phyloP scores from a whole-genome alignment of 2,888 invertebrate species.

The Coecobrya sp. region DNA sequence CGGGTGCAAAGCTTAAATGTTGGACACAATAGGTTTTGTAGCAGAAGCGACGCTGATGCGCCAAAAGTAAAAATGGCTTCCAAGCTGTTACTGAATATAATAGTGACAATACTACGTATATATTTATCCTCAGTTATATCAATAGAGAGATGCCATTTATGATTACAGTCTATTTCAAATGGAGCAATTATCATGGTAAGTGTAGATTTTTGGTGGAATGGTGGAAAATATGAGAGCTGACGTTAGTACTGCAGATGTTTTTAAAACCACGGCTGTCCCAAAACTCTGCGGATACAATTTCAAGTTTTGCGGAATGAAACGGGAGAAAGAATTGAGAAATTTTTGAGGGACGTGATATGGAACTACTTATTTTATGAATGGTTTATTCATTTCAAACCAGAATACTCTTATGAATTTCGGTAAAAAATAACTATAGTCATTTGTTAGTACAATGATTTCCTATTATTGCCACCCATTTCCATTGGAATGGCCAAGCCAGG shows the following conservation, averaged over 20 bases:
- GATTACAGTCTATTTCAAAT: not conserved
- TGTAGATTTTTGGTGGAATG: not conserved
- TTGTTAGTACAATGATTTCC: not conserved
- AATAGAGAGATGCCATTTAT: not conserved
- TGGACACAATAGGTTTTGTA: not conserved
- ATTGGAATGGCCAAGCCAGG: not conserved
- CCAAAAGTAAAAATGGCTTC: not conserved
- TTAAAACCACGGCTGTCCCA: not conserved
- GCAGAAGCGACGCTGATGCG: too few relatives aligned
- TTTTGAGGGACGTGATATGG: too few relatives aligned
- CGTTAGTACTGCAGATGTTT: not conserved
- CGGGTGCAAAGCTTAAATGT: not conserved
- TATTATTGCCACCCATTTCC: slow-evolving; percentile 16
- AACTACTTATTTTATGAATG: not conserved
- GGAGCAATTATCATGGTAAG: not conserved
- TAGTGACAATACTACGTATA: not conserved
- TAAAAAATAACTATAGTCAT: not conserved
- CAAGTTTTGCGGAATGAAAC: not conserved
- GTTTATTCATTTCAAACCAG: not conserved
- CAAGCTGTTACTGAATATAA: not conserved
- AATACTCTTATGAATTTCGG: not conserved
- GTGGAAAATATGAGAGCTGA: not conserved
- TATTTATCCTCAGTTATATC: too few relatives aligned
- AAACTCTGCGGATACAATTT: not conserved
- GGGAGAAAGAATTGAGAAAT: not conserved